Evolutionary conservation across 2,888 invertebrate species (phyloP).

Genomic region (Agrochola lota): DNA sequence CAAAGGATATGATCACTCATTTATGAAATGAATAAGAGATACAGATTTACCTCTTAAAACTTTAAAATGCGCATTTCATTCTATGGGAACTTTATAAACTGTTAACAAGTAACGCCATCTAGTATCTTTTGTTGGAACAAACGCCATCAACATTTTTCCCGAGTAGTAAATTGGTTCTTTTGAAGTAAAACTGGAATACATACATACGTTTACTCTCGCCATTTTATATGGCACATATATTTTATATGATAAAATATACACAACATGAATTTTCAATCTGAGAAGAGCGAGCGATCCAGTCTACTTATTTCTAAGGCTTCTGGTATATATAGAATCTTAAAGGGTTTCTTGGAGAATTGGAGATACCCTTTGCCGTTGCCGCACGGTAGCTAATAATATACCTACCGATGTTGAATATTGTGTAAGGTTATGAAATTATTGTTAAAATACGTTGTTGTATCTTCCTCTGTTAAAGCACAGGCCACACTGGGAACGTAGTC

Average conservation of each 20-base stretch:
- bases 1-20: conserved; percentile 22
- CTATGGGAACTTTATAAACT: neutral
- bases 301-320: conserved; percentile 28
- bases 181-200: neutral
- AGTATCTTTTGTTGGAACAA: neutral
- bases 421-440: conserved; percentile 12
- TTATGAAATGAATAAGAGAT: neutral
- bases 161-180: neutral
- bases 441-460: neutral
- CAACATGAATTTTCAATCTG: conserved; percentile 22
- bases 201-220: neutral
- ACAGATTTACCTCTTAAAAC: neutral
- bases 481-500: no score
- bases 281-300: neutral
- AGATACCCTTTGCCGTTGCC: neutral
- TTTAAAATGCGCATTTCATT: neutral
- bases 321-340: conserved; percentile 20
- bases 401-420: neutral
- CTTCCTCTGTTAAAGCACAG: neutral
- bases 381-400: neutral
- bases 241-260: conserved; percentile 11
- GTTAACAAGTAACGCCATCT: conserved; percentile 11
- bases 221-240: neutral
- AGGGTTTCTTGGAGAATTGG: conserved; percentile 26
- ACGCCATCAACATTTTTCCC: neutral